phyloP scores from a whole-genome alignment of 2,797 vertebrate species.

The Pteropus rufus region DNA sequence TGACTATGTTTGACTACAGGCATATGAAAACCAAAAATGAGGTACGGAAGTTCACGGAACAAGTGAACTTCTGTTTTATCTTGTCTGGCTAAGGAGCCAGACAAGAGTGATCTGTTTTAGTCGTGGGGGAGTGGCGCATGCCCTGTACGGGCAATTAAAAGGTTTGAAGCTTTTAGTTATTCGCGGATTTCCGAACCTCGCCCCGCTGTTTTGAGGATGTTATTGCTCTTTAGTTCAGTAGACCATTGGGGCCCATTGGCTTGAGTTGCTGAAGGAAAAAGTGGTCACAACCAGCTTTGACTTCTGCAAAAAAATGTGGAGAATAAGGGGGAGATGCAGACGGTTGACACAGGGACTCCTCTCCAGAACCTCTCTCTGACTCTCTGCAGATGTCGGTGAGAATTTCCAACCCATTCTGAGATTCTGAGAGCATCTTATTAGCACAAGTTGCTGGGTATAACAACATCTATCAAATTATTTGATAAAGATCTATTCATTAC shows the following conservation, averaged over 20 bases:
- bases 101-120: background rate
- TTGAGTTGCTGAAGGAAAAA: background rate
- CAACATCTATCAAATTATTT: slow-evolving; percentile 68
- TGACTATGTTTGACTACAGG: fast-evolving
- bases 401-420: background rate
- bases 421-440: slow-evolving; percentile 30
- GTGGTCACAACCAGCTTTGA: fast-evolving
- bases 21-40: too few species aligned
- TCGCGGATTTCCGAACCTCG: background rate
- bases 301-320: background rate
- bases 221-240: background rate
- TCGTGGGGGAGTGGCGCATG: background rate
- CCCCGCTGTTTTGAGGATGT: fast-evolving
- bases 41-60: background rate
- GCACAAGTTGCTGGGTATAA: slow-evolving; percentile 2
- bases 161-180: too few species aligned
- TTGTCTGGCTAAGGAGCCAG: too few species aligned
- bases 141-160: background rate
- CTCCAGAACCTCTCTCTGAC: background rate
- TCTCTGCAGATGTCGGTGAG: background rate
- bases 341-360: fast-evolving
- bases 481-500: slow-evolving; percentile 69
- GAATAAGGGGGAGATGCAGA: fast-evolving
- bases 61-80: background rate
- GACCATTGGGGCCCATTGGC: fast-evolving